Evolutionary conservation across 2,113 vertebrate species (phyloP).

Genomic region (Typhlomys cinereus): DNA sequence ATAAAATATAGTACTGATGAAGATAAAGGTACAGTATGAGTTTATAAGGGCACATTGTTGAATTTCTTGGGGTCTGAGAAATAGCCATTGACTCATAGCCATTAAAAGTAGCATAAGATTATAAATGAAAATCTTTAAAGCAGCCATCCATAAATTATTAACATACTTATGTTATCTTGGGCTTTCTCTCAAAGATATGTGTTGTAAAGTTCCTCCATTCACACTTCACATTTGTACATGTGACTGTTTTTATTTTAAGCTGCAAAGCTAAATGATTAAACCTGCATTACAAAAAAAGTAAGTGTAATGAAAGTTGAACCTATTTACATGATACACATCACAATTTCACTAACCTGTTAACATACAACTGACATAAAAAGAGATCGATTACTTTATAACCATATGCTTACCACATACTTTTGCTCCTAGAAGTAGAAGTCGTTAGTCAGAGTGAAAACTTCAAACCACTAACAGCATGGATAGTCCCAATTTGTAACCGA

Average conservation of each 20-base stretch:
- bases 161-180: not conserved
- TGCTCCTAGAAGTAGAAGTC: conserved; percentile 69
- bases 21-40: conserved; percentile 12
- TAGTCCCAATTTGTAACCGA: conserved; percentile 74
- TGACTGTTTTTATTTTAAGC: conserved; percentile 58
- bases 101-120: conserved; percentile 53
- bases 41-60: not conserved
- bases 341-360: conserved; percentile 72
- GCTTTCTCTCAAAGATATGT: conserved; percentile 23
- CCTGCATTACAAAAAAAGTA: conserved; percentile 51
- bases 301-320: conserved; percentile 72
- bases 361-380: conserved; percentile 63
- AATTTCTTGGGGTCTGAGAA: conserved; percentile 37
- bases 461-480: conserved; percentile 64
- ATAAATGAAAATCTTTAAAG: conserved; percentile 44
- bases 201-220: not conserved
- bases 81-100: conserved; percentile 38
- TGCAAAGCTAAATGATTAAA: conserved; percentile 68
- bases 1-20: conserved; percentile 61
- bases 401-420: conserved; percentile 75
- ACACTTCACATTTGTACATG: conserved; percentile 1
- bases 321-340: conserved; percentile 77
- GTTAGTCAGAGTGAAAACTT: conserved; percentile 76
- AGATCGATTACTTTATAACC: conserved; percentile 74
- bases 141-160: conserved; percentile 52